Evolutionary conservation across 1,140 invertebrate species (phyloP).

Genomic region (Parapsyche elsis): DNA sequence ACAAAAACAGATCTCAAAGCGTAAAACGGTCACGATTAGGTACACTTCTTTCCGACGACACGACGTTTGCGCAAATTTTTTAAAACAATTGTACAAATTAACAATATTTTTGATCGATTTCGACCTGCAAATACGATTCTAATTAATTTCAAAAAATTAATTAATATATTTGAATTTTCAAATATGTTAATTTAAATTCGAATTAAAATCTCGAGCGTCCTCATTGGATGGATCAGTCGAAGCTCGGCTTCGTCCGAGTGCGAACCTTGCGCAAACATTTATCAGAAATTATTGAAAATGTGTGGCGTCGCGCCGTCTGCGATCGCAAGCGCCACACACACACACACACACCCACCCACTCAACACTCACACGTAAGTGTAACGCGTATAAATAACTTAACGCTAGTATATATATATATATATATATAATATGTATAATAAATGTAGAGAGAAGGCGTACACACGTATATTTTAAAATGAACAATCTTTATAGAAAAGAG

Average conservation of each 20-base stretch:
- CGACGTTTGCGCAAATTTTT: slow-evolving; percentile 20
- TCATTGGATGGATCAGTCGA: too few species aligned
- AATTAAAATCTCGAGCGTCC: too few species aligned
- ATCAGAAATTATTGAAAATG: not conserved
- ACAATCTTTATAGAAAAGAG: slow-evolving; percentile 9
- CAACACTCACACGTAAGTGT: not conserved
- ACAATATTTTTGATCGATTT: too few species aligned
- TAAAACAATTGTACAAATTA: too few species aligned
- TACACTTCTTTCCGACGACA: slow-evolving; percentile 21
- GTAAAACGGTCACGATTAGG: not conserved
- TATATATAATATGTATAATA: not conserved
- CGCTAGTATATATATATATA: not conserved
- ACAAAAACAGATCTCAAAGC: slow-evolving; percentile 27
- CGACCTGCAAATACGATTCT: too few species aligned
- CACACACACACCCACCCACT: not conserved
- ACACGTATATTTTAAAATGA: not conserved
- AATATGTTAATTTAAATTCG: too few species aligned
- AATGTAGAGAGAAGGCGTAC: not conserved
- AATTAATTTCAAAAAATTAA: too few species aligned
- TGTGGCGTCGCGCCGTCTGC: not conserved
- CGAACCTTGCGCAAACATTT: too few species aligned
- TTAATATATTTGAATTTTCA: too few species aligned
- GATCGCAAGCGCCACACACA: not conserved
- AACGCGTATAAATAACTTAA: slow-evolving; percentile 23
- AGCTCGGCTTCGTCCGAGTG: too few species aligned